Base-by-base conservation (phyloP, 2,888 invertebrate species). In the Dryobotodes eremita region DNA sequence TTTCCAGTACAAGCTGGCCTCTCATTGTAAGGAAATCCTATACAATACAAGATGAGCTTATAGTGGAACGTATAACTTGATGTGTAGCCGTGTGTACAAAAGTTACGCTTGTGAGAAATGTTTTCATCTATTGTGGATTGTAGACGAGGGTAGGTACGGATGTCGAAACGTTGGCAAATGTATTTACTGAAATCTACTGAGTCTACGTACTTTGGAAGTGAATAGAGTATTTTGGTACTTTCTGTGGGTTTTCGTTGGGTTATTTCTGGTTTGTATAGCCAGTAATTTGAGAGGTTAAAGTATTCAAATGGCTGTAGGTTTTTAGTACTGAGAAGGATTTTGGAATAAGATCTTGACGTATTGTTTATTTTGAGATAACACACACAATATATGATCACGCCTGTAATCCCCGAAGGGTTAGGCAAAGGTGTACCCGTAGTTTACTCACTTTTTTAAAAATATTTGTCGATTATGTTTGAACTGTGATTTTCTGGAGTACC, bases 121-220 rank as follows among this genome's bases (percentile, higher is more conserved):
- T 86, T 86, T 86, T 78, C 86, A 76, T 85, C 78, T 71, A 86
- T 85, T 86, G 86, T 78, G 71, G 23, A 61, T 26, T 50, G 42
- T 31, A 75, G 86, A 83, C 86, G 78, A 84, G 83, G 84, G 84
- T 86, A 46, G n/a, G 31, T 20, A 31, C 65, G 71, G 72, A 83
- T 68, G 78, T 86, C 73, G 83, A 85, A 78, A 71, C 64, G 75
- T 79, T 75, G 69, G 74, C 53, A 82, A 84, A 84, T 85, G 83
- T 85, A 79, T 86, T 83, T 86, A 79, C 78, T 71, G 70, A 86
- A 86, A 82, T 75, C 82, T 75, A 86, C 70, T 55, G 69, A 65
- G 59, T 75, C 46, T 48, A 23, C 50, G 20, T 74, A 65, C n/a
- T 65, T 70, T 36, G 10, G 57, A 65, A 59, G 65, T 65, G 71